Conservation (phyloP, 2,797 vertebrate genomes). For the Ctenochaetus hawaiiensis region DNA sequence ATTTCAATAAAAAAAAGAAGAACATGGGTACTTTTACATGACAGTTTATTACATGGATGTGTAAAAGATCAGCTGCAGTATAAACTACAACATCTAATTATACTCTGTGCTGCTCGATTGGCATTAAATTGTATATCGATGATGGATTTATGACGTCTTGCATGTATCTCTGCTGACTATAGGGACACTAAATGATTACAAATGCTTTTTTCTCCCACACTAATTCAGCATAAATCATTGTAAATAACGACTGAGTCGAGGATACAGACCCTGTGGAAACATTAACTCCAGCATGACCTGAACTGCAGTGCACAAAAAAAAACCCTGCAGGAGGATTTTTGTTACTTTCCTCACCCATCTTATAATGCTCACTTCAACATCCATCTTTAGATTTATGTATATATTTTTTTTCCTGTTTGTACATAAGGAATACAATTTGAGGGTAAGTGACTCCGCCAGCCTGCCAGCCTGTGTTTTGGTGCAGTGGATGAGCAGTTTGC, state of each 20-base stretch:
- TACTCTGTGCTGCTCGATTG: background rate
- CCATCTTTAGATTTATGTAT: conserved; percentile 13
- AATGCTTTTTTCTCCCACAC: conserved; percentile 12
- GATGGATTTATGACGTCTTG: background rate
- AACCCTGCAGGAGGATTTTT: background rate
- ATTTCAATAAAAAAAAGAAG: too few relatives aligned
- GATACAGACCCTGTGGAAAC: conserved; percentile 3
- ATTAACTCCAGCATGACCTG: background rate
- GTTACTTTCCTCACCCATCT: conserved; percentile 1
- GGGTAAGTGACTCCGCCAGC: conserved; percentile 56
- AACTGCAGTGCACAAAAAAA: background rate
- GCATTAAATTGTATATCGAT: conserved; percentile 1
- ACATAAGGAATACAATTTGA: conserved; percentile 48
- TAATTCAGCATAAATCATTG: conserved; percentile 10
- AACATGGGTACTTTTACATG: background rate
- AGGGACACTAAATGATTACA: conserved; percentile 3
- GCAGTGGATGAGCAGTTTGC: conserved; percentile 73
- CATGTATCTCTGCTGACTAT: conserved; percentile 1
- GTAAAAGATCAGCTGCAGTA: background rate
- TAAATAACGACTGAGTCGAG: conserved; percentile 24
- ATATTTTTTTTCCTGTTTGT: background rate
- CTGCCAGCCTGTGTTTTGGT: conserved; percentile 65
- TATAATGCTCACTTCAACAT: background rate
- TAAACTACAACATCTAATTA: background rate
- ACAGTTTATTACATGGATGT: background rate